Evolutionary conservation across 2,888 invertebrate species (phyloP), one percentile per base, ranked within the genome.

Genomic region (Lasioglossum pauxillum): DNA sequence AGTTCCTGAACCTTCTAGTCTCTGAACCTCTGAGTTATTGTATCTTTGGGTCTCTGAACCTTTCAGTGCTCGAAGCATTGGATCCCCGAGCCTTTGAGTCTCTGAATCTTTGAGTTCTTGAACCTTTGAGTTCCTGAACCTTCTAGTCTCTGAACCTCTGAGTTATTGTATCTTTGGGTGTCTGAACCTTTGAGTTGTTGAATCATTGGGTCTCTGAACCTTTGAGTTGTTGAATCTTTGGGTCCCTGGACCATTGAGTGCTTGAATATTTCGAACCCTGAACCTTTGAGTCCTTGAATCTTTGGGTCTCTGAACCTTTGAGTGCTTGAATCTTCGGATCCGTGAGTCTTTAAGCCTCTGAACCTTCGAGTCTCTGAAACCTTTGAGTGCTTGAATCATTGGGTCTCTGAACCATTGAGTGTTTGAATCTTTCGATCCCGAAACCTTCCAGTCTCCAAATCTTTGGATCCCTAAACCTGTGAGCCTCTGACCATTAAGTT

Each of bases 281-380:
- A 31, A 57, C 1, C 31, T 31, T 31, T 31, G 31, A 1, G 41
- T 41, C 12, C 10, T 12, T 46, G 46, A 46, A 46, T 0, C 14
- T 46, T 46, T 46, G 46, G 0, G 46, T 46, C 0, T 4, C 16
- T 16, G 46, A 46, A 46, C 4, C 46, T 46, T 35, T 12, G 1
- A 1, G 1, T 31, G 0, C 31, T 1, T 1, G 31, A 31, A 1
- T 31, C 31, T 31, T 31, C 1, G 1, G 1, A 1, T 1, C 31
- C 1, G 1, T 31, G 31, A 31, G 1, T 1, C 31, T 31, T 31
- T 53, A 8, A 10, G 57, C n/a, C 23, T 3, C n/a, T 57, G 53
- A 31, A 31, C 31, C 31, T 31, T 31, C 31, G 31, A 31, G 31
- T 31, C 31, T 31, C 31, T 31, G 31, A 31, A 57, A 57, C 23